Percentiles rank a stretch among this genome's conserved stretches.
Conservation (phyloP, 2,797 vertebrate genomes). For the Cheirogaleus major region DNA sequence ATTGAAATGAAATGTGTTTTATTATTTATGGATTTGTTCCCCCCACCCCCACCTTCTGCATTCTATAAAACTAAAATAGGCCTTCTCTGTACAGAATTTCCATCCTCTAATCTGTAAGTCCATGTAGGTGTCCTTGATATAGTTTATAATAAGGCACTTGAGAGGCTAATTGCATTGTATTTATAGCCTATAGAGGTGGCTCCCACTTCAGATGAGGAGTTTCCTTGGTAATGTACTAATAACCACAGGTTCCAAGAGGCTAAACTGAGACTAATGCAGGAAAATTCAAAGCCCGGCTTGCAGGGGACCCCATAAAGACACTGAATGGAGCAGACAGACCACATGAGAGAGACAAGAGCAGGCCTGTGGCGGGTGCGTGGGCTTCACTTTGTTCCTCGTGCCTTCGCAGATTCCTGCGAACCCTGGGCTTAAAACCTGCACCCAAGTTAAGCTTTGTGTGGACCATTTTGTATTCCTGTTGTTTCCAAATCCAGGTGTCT, state of each 20-base stretch:
- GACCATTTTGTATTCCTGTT: not conserved
- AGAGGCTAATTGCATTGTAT: slow-evolving; percentile 85
- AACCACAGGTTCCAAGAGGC: slow-evolving; percentile 83
- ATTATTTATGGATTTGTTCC: not conserved
- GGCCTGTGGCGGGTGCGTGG: fast-evolving
- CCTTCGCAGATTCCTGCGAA: not conserved
- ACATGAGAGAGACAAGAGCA: slow-evolving; percentile 60
- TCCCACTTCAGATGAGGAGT: slow-evolving; percentile 80
- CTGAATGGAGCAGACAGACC: slow-evolving; percentile 79
- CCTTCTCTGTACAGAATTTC: not conserved
- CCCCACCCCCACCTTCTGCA: not conserved
- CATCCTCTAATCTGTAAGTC: slow-evolving; percentile 28
- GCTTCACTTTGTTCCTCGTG: not conserved
- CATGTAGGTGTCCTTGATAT: slow-evolving; percentile 18
- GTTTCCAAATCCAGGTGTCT: not conserved
- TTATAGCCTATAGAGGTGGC: slow-evolving; percentile 82
- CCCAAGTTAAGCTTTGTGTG: not conserved
- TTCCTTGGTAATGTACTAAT: slow-evolving; percentile 84
- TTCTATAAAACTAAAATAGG: slow-evolving; percentile 5
- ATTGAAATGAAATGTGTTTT: not conserved
- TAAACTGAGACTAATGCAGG: slow-evolving; percentile 80
- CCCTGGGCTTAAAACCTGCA: not conserved
- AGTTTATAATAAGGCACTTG: slow-evolving; percentile 70
- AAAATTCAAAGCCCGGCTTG: slow-evolving; percentile 81
- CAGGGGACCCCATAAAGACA: slow-evolving; percentile 84